Evolutionary conservation across 2,113 vertebrate species (phyloP).

Genomic region (Macaca nemestrina): DNA sequence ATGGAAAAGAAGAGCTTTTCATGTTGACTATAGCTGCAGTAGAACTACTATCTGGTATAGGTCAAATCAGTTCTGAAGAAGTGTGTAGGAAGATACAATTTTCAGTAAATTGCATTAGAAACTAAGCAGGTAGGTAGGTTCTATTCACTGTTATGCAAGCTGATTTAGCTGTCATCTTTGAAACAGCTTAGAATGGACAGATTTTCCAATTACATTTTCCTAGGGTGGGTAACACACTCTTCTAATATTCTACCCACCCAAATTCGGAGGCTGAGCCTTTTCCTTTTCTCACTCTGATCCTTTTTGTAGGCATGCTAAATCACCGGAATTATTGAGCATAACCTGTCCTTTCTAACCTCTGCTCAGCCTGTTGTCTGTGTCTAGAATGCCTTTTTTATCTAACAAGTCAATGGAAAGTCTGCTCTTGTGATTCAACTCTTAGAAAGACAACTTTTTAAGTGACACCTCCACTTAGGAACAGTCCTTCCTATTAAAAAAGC

Average conservation of each 20-base stretch:
- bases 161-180: slow-evolving; percentile 56
- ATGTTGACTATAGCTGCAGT: slow-evolving; percentile 13
- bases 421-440: not conserved
- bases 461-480: not conserved
- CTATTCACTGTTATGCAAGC: slow-evolving; percentile 56
- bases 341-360: not conserved
- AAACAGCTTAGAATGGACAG: slow-evolving; percentile 4
- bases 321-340: not conserved
- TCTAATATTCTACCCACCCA: not conserved
- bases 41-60: slow-evolving; percentile 14
- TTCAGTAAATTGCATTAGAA: slow-evolving; percentile 63
- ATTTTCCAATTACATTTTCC: slow-evolving; percentile 50
- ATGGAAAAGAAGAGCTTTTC: slow-evolving; percentile 8
- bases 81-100: slow-evolving; percentile 60
- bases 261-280: not conserved
- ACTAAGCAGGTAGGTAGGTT: slow-evolving; percentile 60
- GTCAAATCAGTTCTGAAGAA: slow-evolving; percentile 47
- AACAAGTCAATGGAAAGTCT: not conserved
- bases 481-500: not conserved
- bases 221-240: not conserved
- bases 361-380: not conserved
- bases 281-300: not conserved
- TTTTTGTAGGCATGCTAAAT: not conserved
- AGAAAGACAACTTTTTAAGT: not conserved
- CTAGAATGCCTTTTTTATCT: not conserved